These are phyloP conservation scores for Merodon equestris DNA, from an alignment of 2,888 invertebrate genomes.

Conservation along the genomic window DNA sequence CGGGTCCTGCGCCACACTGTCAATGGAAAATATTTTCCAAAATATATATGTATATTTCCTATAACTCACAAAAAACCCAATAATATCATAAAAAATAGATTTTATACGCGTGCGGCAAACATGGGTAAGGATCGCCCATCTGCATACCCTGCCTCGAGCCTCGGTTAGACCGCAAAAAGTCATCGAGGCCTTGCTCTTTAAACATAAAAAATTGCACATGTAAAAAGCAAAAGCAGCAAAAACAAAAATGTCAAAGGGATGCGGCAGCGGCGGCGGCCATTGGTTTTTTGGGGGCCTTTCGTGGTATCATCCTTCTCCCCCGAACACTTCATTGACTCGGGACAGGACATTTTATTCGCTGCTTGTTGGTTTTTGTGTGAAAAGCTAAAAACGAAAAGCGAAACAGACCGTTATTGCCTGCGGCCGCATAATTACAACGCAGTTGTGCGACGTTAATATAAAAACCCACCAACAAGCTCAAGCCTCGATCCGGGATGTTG, in stretches of 20 bases:
- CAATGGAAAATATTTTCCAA: no score
- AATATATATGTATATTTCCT: no score
- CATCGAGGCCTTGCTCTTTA: neutral
- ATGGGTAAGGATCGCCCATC: neutral
- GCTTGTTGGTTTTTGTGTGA: slow-evolving; percentile 26
- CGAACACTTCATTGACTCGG: slow-evolving; percentile 35
- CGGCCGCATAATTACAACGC: slow-evolving; percentile 65
- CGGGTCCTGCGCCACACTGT: no score
- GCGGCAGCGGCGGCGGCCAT: slow-evolving; percentile 5
- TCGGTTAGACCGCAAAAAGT: slow-evolving; percentile 48
- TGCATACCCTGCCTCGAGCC: neutral
- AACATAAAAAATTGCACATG: no score
- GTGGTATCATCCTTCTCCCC: neutral
- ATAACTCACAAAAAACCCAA: no score
- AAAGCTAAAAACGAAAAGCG: neutral
- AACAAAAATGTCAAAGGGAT: slow-evolving; percentile 48
- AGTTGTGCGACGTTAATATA: slow-evolving; percentile 58
- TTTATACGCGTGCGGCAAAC: slow-evolving; percentile 20
- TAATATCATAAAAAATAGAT: no score
- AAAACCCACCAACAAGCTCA: neutral
- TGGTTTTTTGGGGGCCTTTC: neutral
- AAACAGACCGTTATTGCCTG: slow-evolving; percentile 50
- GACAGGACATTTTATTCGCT: slow-evolving; percentile 17
- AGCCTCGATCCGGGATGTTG: neutral
- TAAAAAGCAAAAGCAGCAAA: neutral